Evolutionary conservation across 1,140 invertebrate genomes (phyloP).

Genomic region (Bombus confusus): DNA sequence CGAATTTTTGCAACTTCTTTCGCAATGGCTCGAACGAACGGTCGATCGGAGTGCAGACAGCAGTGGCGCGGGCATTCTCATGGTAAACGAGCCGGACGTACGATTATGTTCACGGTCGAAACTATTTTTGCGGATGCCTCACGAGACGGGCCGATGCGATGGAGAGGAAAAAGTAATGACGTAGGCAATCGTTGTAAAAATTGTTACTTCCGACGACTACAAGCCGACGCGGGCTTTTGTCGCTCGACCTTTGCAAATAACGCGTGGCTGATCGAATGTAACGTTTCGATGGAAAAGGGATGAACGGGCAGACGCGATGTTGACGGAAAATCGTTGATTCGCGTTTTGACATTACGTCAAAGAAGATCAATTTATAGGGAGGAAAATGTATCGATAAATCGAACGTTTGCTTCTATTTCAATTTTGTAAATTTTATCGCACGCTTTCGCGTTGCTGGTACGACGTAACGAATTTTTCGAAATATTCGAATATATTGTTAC

Average conservation of each 20-base stretch:
- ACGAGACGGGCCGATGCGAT: slow-evolving; percentile 10
- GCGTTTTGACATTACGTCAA: too few relatives aligned
- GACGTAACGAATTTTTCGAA: not conserved
- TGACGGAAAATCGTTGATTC: not conserved
- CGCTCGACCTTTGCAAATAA: too few relatives aligned
- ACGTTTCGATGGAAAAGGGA: too few relatives aligned
- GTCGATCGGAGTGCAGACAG: not conserved
- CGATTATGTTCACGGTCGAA: slow-evolving; percentile 52
- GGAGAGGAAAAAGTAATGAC: slow-evolving; percentile 39
- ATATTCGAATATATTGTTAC: not conserved
- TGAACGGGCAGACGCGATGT: too few relatives aligned
- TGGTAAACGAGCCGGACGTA: slow-evolving; percentile 36
- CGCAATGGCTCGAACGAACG: slow-evolving; percentile 8
- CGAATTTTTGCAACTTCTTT: not conserved
- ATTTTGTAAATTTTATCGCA: fast-evolving
- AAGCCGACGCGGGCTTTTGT: not conserved
- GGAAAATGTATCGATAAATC: too few relatives aligned
- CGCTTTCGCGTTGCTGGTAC: not conserved
- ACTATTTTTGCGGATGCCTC: slow-evolving; percentile 56
- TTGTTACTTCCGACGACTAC: slow-evolving; percentile 34
- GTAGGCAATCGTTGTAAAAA: slow-evolving; percentile 36
- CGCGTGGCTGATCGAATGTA: too few relatives aligned
- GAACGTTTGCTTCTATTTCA: too few relatives aligned
- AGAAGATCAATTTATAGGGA: too few relatives aligned
- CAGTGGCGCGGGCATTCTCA: slow-evolving; percentile 15